phyloP scores from a whole-genome alignment of 2,797 vertebrate species.

The Sebastes hubbsi region DNA sequence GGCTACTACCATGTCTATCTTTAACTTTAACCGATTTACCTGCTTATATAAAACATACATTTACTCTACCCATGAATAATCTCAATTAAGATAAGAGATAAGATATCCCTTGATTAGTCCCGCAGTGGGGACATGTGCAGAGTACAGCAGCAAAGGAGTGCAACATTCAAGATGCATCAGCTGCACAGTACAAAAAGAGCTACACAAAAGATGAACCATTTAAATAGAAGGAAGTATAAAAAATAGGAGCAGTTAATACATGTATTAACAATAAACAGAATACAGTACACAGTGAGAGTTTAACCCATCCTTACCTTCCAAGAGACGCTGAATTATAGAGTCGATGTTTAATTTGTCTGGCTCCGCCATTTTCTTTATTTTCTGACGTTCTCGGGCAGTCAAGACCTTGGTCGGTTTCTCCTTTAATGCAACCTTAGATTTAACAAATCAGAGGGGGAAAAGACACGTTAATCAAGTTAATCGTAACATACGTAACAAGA shows the following conservation, averaged over 20 bases:
- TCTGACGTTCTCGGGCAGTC: constrained; percentile 76
- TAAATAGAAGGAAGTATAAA: too few species aligned
- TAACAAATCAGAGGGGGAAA: not conserved
- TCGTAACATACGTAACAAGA: not conserved
- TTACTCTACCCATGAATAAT: not conserved
- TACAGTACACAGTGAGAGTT: too few species aligned
- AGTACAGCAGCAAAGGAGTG: too few species aligned
- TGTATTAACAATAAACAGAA: too few species aligned
- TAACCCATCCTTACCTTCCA: constrained; percentile 81
- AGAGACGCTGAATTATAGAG: constrained; percentile 88
- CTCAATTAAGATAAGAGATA: not conserved
- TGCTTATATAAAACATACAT: not conserved
- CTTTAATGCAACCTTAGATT: constrained; percentile 54
- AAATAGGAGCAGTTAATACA: too few species aligned
- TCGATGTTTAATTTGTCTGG: constrained; percentile 91
- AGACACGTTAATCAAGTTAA: not conserved
- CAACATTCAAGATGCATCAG: too few species aligned
- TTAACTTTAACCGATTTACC: not conserved
- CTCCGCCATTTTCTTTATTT: constrained; percentile 88
- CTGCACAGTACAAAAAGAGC: too few species aligned
- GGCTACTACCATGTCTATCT: constrained; percentile 11
- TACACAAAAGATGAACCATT: too few species aligned
- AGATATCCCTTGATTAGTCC: too few species aligned
- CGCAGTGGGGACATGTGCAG: too few species aligned
- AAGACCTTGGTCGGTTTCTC: constrained; percentile 63